Conservation (phyloP, 2,113 vertebrate genomes). For the Odontophorus gujanensis region DNA sequence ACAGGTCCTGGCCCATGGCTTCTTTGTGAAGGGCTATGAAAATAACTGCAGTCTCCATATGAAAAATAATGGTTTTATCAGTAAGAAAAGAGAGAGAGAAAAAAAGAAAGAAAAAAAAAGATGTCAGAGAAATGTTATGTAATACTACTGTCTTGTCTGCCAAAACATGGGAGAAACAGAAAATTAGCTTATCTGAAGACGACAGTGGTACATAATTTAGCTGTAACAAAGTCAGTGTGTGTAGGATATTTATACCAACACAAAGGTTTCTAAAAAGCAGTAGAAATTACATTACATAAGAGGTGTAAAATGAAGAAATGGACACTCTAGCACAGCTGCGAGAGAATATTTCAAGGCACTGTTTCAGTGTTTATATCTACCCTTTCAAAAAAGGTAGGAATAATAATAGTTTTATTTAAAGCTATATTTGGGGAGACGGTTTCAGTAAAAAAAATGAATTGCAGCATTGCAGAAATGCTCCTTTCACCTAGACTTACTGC, state of each 20-base stretch:
- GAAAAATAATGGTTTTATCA: background rate
- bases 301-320: background rate
- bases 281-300: background rate
- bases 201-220: background rate
- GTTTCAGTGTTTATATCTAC: conserved; percentile 19
- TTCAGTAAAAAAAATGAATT: background rate
- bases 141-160: background rate
- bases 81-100: background rate
- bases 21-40: background rate
- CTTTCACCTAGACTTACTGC: conserved; percentile 33
- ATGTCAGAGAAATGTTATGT: background rate
- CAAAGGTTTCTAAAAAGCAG: background rate
- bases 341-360: background rate
- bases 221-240: background rate
- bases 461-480: background rate
- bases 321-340: background rate
- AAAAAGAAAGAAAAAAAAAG: background rate
- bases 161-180: background rate
- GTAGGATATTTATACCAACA: background rate
- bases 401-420: conserved; percentile 32
- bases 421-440: background rate
- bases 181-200: background rate
- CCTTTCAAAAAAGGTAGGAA: conserved; percentile 13
- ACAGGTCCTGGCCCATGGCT: background rate
- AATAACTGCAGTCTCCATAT: background rate